These are phyloP conservation scores for Anaspis maculata DNA, from an alignment of 2,888 invertebrate genomes.

Conservation along the genomic window DNA sequence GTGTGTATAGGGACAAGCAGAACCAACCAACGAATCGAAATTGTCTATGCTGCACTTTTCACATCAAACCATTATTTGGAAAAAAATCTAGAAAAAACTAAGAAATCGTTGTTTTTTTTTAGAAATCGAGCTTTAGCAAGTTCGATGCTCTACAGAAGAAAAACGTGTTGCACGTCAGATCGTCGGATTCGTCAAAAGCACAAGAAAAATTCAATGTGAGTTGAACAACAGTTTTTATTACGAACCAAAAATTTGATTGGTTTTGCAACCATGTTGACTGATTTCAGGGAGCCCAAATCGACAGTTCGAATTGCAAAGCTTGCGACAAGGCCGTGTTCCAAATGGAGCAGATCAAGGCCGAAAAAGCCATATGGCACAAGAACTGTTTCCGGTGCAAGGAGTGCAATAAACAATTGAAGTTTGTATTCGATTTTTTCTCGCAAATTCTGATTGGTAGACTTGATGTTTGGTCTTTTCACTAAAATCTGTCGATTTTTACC, in stretches of 20 bases:
- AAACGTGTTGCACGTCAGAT: conserved; percentile 57
- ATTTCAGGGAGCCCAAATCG: conserved; percentile 42
- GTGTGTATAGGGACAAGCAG: too few relatives aligned
- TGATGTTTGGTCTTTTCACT: too few relatives aligned
- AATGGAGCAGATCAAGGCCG: conserved; percentile 94
- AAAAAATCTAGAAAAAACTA: too few relatives aligned
- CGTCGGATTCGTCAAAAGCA: conserved; percentile 57
- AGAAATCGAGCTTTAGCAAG: conserved; percentile 72
- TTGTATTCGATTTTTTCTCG: conserved; percentile 31
- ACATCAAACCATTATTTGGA: too few relatives aligned
- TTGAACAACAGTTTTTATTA: too few relatives aligned
- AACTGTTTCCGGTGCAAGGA: conserved; percentile 90
- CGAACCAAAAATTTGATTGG: too few relatives aligned
- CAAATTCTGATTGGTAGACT: background rate
- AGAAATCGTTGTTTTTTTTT: too few relatives aligned
- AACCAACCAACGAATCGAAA: too few relatives aligned
- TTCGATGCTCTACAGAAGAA: conserved; percentile 65
- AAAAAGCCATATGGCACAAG: conserved; percentile 85
- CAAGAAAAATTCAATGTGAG: conserved; percentile 62
- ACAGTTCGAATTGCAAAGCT: conserved; percentile 65
- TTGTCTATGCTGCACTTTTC: background rate
- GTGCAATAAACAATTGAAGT: conserved; percentile 90
- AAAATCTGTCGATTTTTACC: too few relatives aligned
- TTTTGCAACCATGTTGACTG: too few relatives aligned
- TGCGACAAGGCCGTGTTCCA: conserved; percentile 89